These are phyloP conservation scores for Avahi laniger DNA, from an alignment of 2,797 vertebrate genomes.

Conservation along the genomic window DNA sequence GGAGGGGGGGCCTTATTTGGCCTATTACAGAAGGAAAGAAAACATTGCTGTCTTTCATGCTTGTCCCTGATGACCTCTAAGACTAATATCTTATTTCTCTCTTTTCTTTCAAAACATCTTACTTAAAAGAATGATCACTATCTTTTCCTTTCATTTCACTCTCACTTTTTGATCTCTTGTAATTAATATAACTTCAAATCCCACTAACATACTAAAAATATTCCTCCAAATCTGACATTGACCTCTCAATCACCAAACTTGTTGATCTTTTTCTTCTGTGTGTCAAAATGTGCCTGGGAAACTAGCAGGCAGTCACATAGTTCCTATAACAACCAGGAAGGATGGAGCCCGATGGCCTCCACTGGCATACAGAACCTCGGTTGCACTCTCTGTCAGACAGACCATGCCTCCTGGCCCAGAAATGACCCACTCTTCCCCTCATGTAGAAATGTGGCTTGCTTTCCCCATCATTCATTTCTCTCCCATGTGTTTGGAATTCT, in stretches of 20 bases:
- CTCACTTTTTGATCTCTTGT: constrained; percentile 3
- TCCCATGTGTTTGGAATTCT: not conserved
- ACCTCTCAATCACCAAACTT: not conserved
- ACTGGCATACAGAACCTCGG: not conserved
- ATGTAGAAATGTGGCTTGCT: not conserved
- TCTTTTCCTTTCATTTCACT: not conserved
- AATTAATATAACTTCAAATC: constrained; percentile 29
- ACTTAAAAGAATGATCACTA: constrained; percentile 1
- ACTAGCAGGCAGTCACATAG: not conserved
- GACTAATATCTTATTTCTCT: not conserved
- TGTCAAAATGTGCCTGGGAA: not conserved
- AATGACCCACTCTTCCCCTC: not conserved
- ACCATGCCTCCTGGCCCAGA: not conserved
- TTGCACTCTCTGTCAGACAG: not conserved
- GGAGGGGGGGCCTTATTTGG: not conserved
- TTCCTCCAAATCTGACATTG: not conserved
- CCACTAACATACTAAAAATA: not conserved
- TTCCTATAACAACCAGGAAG: not conserved
- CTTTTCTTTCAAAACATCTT: constrained; percentile 6
- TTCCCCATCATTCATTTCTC: not conserved
- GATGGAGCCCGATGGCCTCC: not conserved
- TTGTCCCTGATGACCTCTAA: not conserved
- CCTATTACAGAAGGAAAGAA: not conserved
- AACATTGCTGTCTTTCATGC: constrained; percentile 12
- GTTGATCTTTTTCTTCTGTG: not conserved